Evolutionary conservation across 2,113 vertebrate species (phyloP).

Genomic region (Cyprinodon variegatus): DNA sequence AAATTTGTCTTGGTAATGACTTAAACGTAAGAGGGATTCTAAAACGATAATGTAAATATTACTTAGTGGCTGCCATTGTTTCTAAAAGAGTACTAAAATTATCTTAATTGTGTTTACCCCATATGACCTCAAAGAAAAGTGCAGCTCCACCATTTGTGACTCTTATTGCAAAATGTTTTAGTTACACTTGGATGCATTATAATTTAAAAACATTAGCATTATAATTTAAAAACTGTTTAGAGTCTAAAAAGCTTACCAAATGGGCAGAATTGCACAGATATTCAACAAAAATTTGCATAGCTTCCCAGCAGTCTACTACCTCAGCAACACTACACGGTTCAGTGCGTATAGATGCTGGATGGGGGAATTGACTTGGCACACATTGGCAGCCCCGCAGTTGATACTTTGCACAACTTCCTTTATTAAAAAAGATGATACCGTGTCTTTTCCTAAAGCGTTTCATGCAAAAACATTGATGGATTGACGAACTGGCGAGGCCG

Average conservation of each 20-base stretch:
- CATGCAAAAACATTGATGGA: too few species aligned
- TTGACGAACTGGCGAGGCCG: too few species aligned
- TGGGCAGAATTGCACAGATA: background rate
- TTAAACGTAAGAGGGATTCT: constrained; percentile 1
- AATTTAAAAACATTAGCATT: background rate
- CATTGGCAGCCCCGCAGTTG: too few species aligned
- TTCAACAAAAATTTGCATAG: too few species aligned
- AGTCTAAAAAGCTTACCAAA: background rate
- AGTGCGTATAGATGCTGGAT: too few species aligned
- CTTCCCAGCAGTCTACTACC: too few species aligned
- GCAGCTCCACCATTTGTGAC: background rate
- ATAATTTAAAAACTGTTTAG: too few species aligned
- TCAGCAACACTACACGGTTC: too few species aligned
- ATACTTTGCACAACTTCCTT: too few species aligned
- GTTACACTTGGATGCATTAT: background rate
- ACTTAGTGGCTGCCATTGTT: constrained; percentile 9
- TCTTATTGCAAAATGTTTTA: background rate
- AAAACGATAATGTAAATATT: background rate
- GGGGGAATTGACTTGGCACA: too few species aligned
- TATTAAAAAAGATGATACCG: too few species aligned
- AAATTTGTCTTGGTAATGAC: background rate
- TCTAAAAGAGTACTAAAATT: background rate
- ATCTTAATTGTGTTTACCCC: constrained; percentile 2
- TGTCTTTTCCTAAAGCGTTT: too few species aligned
- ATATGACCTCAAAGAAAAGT: background rate